Conservation (phyloP, 2,797 vertebrate species). For the Fistularia tabacaria region DNA sequence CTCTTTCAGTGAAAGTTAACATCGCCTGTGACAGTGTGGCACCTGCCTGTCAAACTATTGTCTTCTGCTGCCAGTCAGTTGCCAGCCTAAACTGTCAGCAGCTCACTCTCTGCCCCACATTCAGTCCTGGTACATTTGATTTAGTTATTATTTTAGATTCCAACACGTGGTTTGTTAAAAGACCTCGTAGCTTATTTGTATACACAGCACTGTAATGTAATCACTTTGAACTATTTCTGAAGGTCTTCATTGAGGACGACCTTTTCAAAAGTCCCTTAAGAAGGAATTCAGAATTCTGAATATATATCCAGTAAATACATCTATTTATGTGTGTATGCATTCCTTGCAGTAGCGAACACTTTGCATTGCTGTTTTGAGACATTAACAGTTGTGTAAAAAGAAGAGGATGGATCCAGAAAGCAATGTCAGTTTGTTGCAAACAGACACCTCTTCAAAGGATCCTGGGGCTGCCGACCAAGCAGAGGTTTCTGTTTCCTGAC, state of each 20-base stretch:
- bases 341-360: conserved; percentile 25
- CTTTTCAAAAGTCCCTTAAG: no score
- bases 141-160: background rate
- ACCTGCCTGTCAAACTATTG: conserved; percentile 65
- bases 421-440: conserved; percentile 58
- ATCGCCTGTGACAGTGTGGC: conserved; percentile 62
- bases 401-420: conserved; percentile 45
- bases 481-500: conserved; percentile 55
- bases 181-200: background rate
- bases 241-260: no score
- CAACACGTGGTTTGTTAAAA: background rate
- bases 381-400: conserved; percentile 45
- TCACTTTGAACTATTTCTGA: background rate
- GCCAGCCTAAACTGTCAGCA: conserved; percentile 8
- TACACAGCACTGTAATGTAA: background rate
- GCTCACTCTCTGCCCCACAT: conserved; percentile 1
- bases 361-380: conserved; percentile 46
- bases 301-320: no score
- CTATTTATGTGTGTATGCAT: conserved; percentile 21
- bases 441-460: conserved; percentile 67
- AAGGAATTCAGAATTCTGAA: no score
- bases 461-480: conserved; percentile 38
- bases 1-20: conserved; percentile 65
- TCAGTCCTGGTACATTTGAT: background rate
- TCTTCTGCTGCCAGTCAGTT: conserved; percentile 49